phyloP scores from a whole-genome alignment of 2,113 vertebrate species.

The Menidia beryllina region DNA sequence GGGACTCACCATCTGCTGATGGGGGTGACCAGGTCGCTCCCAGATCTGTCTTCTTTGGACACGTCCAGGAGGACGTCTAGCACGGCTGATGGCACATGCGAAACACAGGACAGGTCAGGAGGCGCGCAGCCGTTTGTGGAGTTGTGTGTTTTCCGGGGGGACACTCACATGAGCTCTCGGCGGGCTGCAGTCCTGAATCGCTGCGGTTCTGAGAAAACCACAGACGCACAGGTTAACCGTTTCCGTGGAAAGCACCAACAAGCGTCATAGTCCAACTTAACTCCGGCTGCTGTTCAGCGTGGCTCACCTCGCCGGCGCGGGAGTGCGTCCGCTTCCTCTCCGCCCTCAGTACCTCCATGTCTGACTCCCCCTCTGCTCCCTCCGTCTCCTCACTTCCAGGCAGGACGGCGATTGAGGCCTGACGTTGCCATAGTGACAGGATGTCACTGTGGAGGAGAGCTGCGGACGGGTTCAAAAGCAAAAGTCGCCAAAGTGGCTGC shows the following conservation, averaged over 20 bases:
- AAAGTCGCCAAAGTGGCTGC: background rate
- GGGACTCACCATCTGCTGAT: slow-evolving; percentile 61
- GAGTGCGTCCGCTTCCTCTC: slow-evolving; percentile 58
- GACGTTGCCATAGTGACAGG: slow-evolving; percentile 67
- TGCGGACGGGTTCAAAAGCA: slow-evolving; percentile 29
- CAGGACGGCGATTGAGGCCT: slow-evolving; percentile 30
- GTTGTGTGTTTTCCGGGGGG: background rate
- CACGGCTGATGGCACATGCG: slow-evolving; percentile 47
- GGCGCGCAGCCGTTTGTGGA: background rate
- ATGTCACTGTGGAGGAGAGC: slow-evolving; percentile 69
- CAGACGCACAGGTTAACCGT: slow-evolving; percentile 28
- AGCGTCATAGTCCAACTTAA: slow-evolving; percentile 23
- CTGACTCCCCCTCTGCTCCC: slow-evolving; percentile 27
- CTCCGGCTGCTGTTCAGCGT: no score
- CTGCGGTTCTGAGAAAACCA: slow-evolving; percentile 64
- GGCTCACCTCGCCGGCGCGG: slow-evolving; percentile 63
- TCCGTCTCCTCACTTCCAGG: background rate
- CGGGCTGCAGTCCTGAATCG: slow-evolving; percentile 70
- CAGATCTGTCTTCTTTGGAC: slow-evolving; percentile 54
- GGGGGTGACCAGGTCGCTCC: slow-evolving; percentile 39
- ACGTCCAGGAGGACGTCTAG: slow-evolving; percentile 46
- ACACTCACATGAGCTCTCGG: slow-evolving; percentile 73
- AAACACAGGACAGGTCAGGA: background rate
- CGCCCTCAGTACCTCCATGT: slow-evolving; percentile 54
- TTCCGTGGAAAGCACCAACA: slow-evolving; percentile 17